Conservation (phyloP, 1,140 invertebrate species). For the Notospermus geniculatus region DNA sequence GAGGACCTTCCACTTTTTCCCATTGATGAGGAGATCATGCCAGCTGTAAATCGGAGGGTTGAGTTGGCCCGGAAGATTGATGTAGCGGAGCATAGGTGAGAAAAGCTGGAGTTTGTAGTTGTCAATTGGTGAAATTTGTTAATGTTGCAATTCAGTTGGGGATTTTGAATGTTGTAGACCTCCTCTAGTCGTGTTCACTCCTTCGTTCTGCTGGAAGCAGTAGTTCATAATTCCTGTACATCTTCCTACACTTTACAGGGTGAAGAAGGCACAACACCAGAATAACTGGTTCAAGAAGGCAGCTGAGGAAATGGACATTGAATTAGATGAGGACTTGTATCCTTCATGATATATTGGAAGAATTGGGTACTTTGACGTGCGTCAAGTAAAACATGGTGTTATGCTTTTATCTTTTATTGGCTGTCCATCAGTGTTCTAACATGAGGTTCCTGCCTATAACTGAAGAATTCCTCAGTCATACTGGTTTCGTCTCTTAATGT, state of each 20-base stretch:
- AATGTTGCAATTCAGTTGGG: not conserved
- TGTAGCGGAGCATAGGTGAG: slow-evolving; percentile 63
- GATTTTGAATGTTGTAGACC: not conserved
- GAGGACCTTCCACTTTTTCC: slow-evolving; percentile 82
- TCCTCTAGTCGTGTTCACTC: too few relatives aligned
- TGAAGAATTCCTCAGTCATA: slow-evolving; percentile 27
- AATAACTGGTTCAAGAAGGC: slow-evolving; percentile 81
- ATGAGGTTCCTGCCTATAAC: not conserved
- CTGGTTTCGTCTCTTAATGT: not conserved
- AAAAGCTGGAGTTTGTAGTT: not conserved
- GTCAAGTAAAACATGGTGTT: too few relatives aligned
- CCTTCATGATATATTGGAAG: slow-evolving; percentile 50
- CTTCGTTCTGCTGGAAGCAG: too few relatives aligned
- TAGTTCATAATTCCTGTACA: too few relatives aligned
- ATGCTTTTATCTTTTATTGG: too few relatives aligned
- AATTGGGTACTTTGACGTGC: too few relatives aligned
- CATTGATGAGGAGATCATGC: slow-evolving; percentile 68
- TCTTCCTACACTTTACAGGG: slow-evolving; percentile 30
- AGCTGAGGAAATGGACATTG: slow-evolving; percentile 82
- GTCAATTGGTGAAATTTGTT: too few relatives aligned
- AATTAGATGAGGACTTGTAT: slow-evolving; percentile 75
- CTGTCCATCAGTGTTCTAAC: too few relatives aligned
- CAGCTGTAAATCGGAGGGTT: slow-evolving; percentile 70
- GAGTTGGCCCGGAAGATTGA: slow-evolving; percentile 77
- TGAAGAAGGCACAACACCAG: slow-evolving; percentile 67